Percentiles rank a stretch among this genome's conserved stretches.
These are phyloP conservation scores for Lithodes maja DNA, from an alignment of 2,888 invertebrate species.

Conservation along the genomic window DNA sequence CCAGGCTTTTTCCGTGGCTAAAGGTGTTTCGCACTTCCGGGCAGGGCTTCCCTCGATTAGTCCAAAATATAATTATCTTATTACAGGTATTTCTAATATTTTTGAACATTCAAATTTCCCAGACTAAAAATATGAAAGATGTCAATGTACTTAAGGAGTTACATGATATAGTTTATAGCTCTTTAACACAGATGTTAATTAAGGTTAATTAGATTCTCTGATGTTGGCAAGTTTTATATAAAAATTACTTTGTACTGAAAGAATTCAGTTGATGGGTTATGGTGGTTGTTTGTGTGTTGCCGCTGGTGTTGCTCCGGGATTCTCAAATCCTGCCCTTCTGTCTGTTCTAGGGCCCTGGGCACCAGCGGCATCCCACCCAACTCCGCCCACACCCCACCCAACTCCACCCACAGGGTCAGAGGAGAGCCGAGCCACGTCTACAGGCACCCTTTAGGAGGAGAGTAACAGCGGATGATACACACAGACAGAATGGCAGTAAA, in stretches of 20 bases:
- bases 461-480: conserved; percentile 9
- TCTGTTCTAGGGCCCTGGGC: conserved; percentile 58
- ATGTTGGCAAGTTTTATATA: not conserved
- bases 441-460: conserved; percentile 7
- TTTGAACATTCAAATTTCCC: too few species aligned
- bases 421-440: not conserved
- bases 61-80: too few species aligned
- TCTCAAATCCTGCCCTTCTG: conserved; percentile 62
- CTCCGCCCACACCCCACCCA: conserved; percentile 15
- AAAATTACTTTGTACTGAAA: not conserved
- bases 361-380: conserved; percentile 14
- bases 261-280: not conserved
- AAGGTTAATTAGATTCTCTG: not conserved
- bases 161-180: too few species aligned
- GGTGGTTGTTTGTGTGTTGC: conserved; percentile 19
- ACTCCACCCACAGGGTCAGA: conserved; percentile 10
- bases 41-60: too few species aligned
- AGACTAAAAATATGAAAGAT: too few species aligned
- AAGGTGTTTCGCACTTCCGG: too few species aligned
- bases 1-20: too few species aligned
- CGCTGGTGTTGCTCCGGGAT: conserved; percentile 43
- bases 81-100: too few species aligned
- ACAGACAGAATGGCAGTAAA: conserved; percentile 23
- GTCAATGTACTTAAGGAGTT: too few species aligned
- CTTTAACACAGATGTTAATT: too few species aligned